Base-by-base conservation (phyloP, 2,113 vertebrate genomes). In the Lutjanus erythropterus region DNA sequence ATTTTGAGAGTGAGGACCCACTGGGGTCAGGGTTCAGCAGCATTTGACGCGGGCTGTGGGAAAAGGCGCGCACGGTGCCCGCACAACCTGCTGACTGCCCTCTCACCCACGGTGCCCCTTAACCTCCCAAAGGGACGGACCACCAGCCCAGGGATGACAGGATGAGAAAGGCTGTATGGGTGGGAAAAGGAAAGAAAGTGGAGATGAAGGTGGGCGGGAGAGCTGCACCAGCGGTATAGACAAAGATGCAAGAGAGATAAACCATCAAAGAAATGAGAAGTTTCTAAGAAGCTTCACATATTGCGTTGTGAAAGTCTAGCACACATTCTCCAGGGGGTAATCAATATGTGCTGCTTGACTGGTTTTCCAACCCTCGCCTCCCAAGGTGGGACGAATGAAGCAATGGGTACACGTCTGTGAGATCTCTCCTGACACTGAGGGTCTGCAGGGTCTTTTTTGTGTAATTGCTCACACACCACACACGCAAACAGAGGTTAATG, bases 1-100 rank as follows among this genome's bases (percentile, higher is more conserved):
- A 91, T 91, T 91, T 85, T 83, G 82, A 88, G 80, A 84, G 77
- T 39, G 79, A 92, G 90, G 93, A 91, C 91, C 93, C 86, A 53
- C 47, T 41, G 90, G 80, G 92, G 94, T 95, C 95, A 96, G 91
- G 91, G 94, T 95, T 96, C 94, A 95, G 92, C 84, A 55, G 86
- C 88, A 93, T 94, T 92, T 91, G 90, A 93, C 86, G 86, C 83
- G 59, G 83, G 88, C 84, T 95, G 93, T 96, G 95, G 94, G 95
- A 95, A 95, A 94, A 94, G 88, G 85, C 81, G 70, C 87, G 88
- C 83, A 60, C 35, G 82, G 81, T 94, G 94, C 94, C 93, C 93
- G 75, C 92, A 91, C 91, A 96, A 92, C 92, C 92, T 92, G 91
- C 87, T 83, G 80, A 86, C 79, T 80, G 88, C 85, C 91, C 91